Conservation (phyloP, 2,888 invertebrate species). For the Drosophila merina region DNA sequence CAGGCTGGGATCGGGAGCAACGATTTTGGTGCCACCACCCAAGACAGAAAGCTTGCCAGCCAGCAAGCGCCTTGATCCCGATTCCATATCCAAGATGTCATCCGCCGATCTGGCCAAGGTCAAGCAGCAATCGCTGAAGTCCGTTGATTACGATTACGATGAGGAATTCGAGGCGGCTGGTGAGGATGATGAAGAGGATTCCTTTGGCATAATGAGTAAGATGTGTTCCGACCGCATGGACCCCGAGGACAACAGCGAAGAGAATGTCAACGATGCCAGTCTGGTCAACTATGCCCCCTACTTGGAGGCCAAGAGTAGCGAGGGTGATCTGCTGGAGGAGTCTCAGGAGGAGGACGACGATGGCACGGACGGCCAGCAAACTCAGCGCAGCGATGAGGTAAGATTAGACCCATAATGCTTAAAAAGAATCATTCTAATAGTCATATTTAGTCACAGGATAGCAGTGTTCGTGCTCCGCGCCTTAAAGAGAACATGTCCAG, state of each 20-base stretch:
- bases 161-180: conserved; percentile 49
- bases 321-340: conserved; percentile 51
- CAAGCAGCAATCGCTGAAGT: conserved; percentile 45
- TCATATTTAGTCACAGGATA: conserved; percentile 9
- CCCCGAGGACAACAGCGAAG: conserved; percentile 47
- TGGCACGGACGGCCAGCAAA: conserved; percentile 32
- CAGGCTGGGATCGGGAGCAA: conserved; percentile 34
- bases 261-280: conserved; percentile 43
- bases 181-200: conserved; percentile 44
- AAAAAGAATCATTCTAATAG: not conserved
- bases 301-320: conserved; percentile 47
- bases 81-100: conserved; percentile 25
- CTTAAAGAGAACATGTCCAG: conserved; percentile 77
- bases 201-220: conserved; percentile 27
- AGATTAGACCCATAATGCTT: not conserved
- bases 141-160: conserved; percentile 60
- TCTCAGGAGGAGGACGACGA: conserved; percentile 48
- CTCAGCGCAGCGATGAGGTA: conserved; percentile 28
- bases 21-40: not conserved
- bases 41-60: conserved; percentile 22
- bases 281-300: conserved; percentile 46
- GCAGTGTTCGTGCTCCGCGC: conserved; percentile 44
- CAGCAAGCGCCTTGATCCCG: conserved; percentile 48
- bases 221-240: conserved; percentile 42
- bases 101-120: conserved; percentile 25